phyloP scores from a whole-genome alignment of 2,113 vertebrate species.

The Mugil cephalus region DNA sequence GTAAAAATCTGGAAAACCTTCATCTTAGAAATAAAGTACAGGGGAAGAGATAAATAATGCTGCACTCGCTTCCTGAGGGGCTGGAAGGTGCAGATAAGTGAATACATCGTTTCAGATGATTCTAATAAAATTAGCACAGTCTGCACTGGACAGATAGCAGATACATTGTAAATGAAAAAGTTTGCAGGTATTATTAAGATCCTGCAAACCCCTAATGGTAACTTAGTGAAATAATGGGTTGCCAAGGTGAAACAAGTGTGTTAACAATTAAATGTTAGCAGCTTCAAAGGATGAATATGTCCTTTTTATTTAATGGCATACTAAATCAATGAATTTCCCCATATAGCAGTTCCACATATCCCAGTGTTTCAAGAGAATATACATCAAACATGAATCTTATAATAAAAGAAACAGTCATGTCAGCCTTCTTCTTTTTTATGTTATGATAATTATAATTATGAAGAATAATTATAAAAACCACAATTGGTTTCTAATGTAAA shows the following conservation, averaged over 20 bases:
- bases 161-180: conserved; percentile 21
- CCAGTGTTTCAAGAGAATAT: background rate
- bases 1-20: conserved; percentile 5
- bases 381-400: too few species aligned
- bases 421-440: too few species aligned
- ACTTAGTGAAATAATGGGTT: conserved; percentile 12
- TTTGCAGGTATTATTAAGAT: conserved; percentile 26
- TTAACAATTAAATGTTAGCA: conserved; percentile 11
- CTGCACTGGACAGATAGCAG: conserved; percentile 25
- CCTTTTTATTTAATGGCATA: background rate
- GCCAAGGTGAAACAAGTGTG: conserved; percentile 3
- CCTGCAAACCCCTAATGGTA: conserved; percentile 7
- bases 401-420: too few species aligned
- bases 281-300: conserved; percentile 16
- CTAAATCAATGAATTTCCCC: conserved; percentile 21
- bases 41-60: conserved; percentile 29
- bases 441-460: too few species aligned
- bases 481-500: too few species aligned
- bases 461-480: too few species aligned
- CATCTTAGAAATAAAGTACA: conserved; percentile 21
- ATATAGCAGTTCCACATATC: background rate
- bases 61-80: conserved; percentile 1
- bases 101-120: conserved; percentile 28
- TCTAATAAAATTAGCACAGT: conserved; percentile 45
- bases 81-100: conserved; percentile 49